Evolutionary conservation across 2,797 vertebrate species (phyloP).

Genomic region (Anniella stebbinsi): DNA sequence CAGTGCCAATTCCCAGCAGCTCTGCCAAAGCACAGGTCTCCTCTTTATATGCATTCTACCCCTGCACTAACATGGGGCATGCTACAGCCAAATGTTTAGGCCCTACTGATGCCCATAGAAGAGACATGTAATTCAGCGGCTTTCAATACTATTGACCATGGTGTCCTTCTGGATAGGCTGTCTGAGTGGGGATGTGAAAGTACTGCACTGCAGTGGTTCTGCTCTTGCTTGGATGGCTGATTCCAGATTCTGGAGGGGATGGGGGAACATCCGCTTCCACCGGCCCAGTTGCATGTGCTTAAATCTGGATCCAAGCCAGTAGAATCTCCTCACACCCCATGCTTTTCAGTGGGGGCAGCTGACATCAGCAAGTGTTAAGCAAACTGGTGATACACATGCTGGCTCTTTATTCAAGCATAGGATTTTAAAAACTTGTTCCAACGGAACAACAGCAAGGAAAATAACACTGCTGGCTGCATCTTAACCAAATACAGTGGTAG

Average conservation of each 20-base stretch:
- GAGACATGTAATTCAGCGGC: not conserved
- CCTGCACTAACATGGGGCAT: not conserved
- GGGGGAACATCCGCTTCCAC: too few species aligned
- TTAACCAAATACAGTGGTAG: not conserved
- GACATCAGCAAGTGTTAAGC: not conserved
- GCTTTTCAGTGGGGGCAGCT: not conserved
- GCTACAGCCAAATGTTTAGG: not conserved
- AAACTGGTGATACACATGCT: not conserved
- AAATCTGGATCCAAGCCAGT: not conserved
- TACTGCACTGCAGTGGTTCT: too few species aligned
- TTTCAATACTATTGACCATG: too few species aligned
- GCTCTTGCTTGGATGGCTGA: too few species aligned
- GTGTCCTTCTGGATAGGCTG: too few species aligned
- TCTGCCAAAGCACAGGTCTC: not conserved
- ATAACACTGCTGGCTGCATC: not conserved
- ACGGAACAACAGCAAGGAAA: not conserved
- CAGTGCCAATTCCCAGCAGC: conserved; percentile 21
- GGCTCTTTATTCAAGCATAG: not conserved
- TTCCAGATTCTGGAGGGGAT: too few species aligned
- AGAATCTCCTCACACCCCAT: not conserved
- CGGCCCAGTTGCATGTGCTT: too few species aligned
- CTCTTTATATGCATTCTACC: not conserved
- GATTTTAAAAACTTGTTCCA: not conserved
- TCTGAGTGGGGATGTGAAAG: too few species aligned
- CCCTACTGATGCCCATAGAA: not conserved